A percentile compares a stretch with the other conserved stretches of the same genome.
These are phyloP conservation scores for Pseudomugil gertrudae DNA, from an alignment of 2,797 vertebrate genomes.

Conservation along the genomic window DNA sequence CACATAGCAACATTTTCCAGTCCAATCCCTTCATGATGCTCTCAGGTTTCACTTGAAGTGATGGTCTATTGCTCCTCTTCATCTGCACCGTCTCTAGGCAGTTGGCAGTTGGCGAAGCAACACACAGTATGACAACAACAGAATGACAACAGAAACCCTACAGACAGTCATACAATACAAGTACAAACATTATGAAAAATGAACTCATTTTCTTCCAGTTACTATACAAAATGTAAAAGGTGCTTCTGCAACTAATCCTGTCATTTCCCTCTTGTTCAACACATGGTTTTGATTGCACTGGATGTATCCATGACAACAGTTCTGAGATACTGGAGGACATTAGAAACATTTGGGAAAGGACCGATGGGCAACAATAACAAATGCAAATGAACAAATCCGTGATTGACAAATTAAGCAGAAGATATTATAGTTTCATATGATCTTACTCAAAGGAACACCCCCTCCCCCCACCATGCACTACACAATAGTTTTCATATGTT, in stretches of 20 bases:
- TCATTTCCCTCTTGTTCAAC: conserved; percentile 51
- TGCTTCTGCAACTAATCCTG: conserved; percentile 58
- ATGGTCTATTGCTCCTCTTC: no score
- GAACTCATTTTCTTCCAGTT: conserved; percentile 51
- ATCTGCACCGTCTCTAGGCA: conserved; percentile 55
- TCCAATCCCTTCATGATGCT: conserved; percentile 19
- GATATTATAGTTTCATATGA: conserved; percentile 79
- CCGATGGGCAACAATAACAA: conserved; percentile 79
- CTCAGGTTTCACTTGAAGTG: conserved; percentile 21
- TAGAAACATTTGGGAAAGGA: conserved; percentile 75
- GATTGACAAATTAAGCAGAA: conserved; percentile 79
- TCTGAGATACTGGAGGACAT: conserved; percentile 71
- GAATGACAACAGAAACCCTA: conserved; percentile 69
- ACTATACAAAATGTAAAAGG: conserved; percentile 74
- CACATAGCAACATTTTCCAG: conserved; percentile 22
- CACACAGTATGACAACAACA: conserved; percentile 65
- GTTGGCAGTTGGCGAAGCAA: conserved; percentile 58
- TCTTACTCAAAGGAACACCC: conserved; percentile 68
- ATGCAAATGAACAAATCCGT: conserved; percentile 78
- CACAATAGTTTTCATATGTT: conserved; percentile 83
- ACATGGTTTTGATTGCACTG: conserved; percentile 53
- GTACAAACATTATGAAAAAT: conserved; percentile 80
- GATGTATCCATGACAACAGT: conserved; percentile 58
- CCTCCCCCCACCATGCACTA: conserved; percentile 79
- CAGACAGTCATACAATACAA: conserved; percentile 73